A percentile compares a stretch with the other conserved stretches of the same genome.
phyloP scores from a whole-genome alignment of 92 coral and sea anemone genomes.

The Montipora capitata region DNA sequence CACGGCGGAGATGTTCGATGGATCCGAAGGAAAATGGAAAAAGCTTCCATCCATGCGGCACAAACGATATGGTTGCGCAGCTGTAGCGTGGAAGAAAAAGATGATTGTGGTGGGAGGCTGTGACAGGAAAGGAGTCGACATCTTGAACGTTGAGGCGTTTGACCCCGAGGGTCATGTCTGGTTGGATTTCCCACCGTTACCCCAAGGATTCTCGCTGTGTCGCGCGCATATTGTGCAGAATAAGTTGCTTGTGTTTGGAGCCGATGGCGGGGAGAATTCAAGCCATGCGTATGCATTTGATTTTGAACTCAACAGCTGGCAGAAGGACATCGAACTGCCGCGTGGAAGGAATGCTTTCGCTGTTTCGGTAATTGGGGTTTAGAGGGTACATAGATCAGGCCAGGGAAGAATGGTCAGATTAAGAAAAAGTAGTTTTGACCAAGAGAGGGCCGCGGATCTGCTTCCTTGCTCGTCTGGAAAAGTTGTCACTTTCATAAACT shows the following conservation, averaged over 20 bases:
- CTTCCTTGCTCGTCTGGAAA: too few relatives aligned
- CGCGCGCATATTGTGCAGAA: slow-evolving; percentile 79
- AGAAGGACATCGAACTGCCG: slow-evolving; percentile 71
- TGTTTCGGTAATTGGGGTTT: slow-evolving; percentile 79
- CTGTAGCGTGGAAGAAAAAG: slow-evolving; percentile 75
- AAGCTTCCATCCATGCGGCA: slow-evolving; percentile 85
- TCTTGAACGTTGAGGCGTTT: slow-evolving; percentile 84
- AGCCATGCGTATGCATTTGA: slow-evolving; percentile 74
- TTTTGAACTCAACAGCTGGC: slow-evolving; percentile 84
- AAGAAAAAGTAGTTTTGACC: too few relatives aligned
- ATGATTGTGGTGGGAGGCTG: slow-evolving; percentile 94
- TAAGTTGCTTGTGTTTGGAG: slow-evolving; percentile 83
- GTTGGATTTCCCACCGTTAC: slow-evolving; percentile 79
- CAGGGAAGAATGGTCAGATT: too few relatives aligned
- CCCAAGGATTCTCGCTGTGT: slow-evolving; percentile 81
- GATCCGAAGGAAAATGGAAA: slow-evolving; percentile 82
- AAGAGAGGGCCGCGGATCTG: too few relatives aligned
- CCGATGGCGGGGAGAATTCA: slow-evolving; percentile 75
- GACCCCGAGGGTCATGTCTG: slow-evolving; percentile 70
- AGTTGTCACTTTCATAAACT: too few relatives aligned
- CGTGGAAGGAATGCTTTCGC: slow-evolving; percentile 83
- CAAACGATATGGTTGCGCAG: slow-evolving; percentile 89
- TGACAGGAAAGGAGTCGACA: slow-evolving; percentile 71
- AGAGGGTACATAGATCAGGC: neutral
- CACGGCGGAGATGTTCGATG: slow-evolving; percentile 87